These are phyloP conservation scores for Nemopilema nomurai DNA, from an alignment of 30 jellyfish, hydroid and myxozoan genomes.

Conservation along the genomic window DNA sequence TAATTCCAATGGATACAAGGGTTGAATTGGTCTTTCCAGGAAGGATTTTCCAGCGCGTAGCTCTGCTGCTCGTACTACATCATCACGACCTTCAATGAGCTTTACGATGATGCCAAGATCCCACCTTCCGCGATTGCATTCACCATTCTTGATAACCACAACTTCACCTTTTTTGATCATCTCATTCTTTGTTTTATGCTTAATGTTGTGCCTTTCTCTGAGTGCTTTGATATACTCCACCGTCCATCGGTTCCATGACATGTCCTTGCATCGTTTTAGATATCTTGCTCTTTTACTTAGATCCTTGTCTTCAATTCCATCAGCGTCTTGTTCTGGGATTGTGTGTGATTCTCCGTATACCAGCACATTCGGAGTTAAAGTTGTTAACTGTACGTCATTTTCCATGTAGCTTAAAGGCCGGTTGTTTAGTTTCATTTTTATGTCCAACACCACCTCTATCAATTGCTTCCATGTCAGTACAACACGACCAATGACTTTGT, in stretches of 20 bases:
- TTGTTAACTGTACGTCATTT: constrained; percentile 59
- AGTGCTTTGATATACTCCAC: no score
- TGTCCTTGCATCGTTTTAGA: no score
- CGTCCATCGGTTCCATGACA: no score
- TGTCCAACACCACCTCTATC: constrained; percentile 30
- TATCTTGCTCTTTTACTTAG: constrained; percentile 43
- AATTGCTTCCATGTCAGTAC: constrained; percentile 21
- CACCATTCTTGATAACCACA: constrained; percentile 2
- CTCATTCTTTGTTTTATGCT: neutral
- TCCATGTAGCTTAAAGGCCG: constrained; percentile 63
- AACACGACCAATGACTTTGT: no score
- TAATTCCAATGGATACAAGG: no score
- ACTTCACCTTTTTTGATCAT: constrained; percentile 4
- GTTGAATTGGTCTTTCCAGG: no score
- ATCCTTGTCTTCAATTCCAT: constrained; percentile 37
- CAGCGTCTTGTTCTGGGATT: constrained; percentile 26
- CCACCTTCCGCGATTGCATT: no score
- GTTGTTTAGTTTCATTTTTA: constrained; percentile 43
- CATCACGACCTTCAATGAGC: no score
- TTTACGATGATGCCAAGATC: no score
- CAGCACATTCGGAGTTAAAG: no score
- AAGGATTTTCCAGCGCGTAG: no score
- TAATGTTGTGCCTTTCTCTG: constrained; percentile 9
- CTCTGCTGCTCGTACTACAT: no score
- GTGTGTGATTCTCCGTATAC: constrained; percentile 29